These are phyloP conservation scores for Orussus abietinus DNA, from an alignment of 1,140 invertebrate genomes.

Conservation along the genomic window DNA sequence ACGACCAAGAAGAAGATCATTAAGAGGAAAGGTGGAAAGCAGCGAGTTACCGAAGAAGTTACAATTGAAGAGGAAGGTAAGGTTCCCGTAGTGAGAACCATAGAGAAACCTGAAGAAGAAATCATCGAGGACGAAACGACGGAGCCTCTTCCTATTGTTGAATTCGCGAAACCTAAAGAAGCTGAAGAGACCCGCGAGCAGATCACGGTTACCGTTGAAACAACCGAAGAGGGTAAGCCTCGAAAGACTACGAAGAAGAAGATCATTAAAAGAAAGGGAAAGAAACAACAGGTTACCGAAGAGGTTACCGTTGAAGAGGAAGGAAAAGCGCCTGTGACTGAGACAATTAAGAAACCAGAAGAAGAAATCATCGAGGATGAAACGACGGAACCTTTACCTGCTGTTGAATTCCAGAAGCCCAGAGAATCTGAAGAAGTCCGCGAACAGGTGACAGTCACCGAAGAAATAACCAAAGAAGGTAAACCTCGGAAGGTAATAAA, in stretches of 20 bases:
- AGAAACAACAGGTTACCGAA: constrained; percentile 19
- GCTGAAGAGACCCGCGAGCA: constrained; percentile 23
- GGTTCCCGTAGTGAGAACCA: constrained; percentile 20
- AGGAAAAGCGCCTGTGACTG: constrained; percentile 19
- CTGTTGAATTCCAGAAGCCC: constrained; percentile 32
- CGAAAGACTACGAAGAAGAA: constrained; percentile 15
- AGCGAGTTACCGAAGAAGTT: constrained; percentile 31
- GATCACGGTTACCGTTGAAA: constrained; percentile 20
- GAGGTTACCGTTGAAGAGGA: constrained; percentile 15
- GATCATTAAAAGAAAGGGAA: constrained; percentile 28
- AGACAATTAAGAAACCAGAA: constrained; percentile 7
- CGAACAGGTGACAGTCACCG: constrained; percentile 17
- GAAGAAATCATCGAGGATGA: constrained; percentile 35
- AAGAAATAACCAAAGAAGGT: constrained; percentile 32
- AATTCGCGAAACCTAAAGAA: constrained; percentile 5
- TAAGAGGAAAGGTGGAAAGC: constrained; percentile 29
- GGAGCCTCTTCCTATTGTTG: constrained; percentile 16
- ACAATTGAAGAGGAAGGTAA: constrained; percentile 36
- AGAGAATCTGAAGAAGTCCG: constrained; percentile 23
- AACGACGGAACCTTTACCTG: constrained; percentile 29
- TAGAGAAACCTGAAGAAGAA: constrained; percentile 20
- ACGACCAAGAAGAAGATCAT: constrained; percentile 30
- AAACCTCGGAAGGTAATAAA: constrained; percentile 28
- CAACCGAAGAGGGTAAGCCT: constrained; percentile 11
- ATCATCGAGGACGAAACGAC: constrained; percentile 31